Evolutionary conservation across 2,797 vertebrate genomes (phyloP), one percentile per base, ranked within the genome.

Genomic region (Halcyon smyrnensis): DNA sequence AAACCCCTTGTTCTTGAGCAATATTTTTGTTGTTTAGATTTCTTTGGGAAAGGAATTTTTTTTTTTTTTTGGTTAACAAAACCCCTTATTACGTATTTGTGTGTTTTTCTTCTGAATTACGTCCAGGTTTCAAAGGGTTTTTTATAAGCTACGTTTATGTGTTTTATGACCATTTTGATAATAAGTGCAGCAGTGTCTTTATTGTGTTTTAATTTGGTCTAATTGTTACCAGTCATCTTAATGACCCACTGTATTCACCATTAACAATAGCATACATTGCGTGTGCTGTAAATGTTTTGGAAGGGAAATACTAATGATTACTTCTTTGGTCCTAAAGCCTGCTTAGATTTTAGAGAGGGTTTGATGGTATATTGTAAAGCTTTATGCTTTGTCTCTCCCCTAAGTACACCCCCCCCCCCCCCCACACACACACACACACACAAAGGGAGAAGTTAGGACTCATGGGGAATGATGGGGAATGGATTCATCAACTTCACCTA

Each of bases 311-410:
- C 64, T 88, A 83, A 86, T 91, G 64, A 89, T 84, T 89, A 36
- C 62, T 96, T 94, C 70, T 83, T 95, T 39, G 68, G 17, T 91
- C 63, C 91, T 95, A 63, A 93, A 93, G 32, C 62, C 54, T 65
- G 9, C 79, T 96, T 89, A 89, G 84, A 71, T 91, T 97, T 95
- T 94, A 88, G 39, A 87, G 71, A 73, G 65, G 11, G 9, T 57
- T 97, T 98, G 96, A 97, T 95, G 76, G 64, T 91, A 79, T 91
- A 95, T 87, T 91, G 73, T 97, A 95, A 97, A 97, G 85, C 73
- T 95, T 95, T 97, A 94, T 78, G 57, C 70, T 63, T 92, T 94
- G 57, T 90, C 93, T 73, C 87, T 89, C 87, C 32, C 68, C 51
- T 70, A 5, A 0, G 1, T 67, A 18, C 13, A 17, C 1, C 6